Evolutionary conservation across 2,888 invertebrate genomes (phyloP).

Genomic region (Lucinisca nassula): DNA sequence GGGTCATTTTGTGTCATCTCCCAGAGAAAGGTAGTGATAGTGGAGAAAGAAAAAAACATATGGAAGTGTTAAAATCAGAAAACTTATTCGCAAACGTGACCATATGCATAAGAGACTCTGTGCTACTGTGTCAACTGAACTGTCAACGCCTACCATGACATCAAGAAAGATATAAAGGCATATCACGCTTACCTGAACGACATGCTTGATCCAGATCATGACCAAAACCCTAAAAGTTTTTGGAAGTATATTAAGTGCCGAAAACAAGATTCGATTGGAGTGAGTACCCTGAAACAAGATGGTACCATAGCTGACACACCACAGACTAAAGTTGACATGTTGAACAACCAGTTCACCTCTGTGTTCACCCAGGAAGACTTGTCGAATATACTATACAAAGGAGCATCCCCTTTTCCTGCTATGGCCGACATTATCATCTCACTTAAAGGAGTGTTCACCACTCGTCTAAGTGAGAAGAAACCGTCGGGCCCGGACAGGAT

Average conservation of each 20-base stretch:
- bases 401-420: neutral
- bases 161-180: neutral
- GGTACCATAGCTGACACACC: neutral
- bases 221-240: slow-evolving; percentile 1
- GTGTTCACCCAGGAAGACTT: neutral
- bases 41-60: too few species aligned
- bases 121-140: too few species aligned
- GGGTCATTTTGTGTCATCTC: too few species aligned
- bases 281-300: neutral
- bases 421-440: neutral
- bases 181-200: slow-evolving; percentile 3
- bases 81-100: too few species aligned
- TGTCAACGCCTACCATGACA: too few species aligned
- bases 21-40: too few species aligned
- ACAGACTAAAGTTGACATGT: neutral
- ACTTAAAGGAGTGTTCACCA: too few species aligned
- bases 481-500: neutral
- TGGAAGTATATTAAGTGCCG: neutral
- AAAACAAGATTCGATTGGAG: neutral
- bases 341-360: neutral
- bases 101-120: too few species aligned
- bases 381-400: neutral
- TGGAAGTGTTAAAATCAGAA: too few species aligned
- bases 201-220: neutral
- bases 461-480: too few species aligned